phyloP scores from a whole-genome alignment of 1,140 invertebrate species.

The Drosophila burlai region DNA sequence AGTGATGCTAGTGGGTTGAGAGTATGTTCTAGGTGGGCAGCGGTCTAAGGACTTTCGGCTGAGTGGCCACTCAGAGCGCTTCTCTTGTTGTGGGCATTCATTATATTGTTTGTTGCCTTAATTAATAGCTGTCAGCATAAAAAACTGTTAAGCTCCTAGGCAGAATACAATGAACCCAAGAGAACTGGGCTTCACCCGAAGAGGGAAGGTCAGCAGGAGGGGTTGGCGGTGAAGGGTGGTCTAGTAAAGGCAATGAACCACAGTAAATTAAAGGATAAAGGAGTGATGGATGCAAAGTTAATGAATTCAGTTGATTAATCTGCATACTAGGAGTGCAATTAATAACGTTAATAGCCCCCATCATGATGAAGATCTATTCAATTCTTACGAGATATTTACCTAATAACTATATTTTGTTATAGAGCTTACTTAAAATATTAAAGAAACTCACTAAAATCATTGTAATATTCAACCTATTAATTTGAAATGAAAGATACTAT shows the following conservation, averaged over 20 bases:
- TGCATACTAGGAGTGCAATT: background rate
- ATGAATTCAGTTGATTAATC: background rate
- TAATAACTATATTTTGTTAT: too few relatives aligned
- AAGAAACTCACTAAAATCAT: too few relatives aligned
- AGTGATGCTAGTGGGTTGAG: background rate
- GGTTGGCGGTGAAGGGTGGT: background rate
- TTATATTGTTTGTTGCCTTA: conserved; percentile 66
- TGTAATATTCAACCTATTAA: too few relatives aligned
- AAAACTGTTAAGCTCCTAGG: conserved; percentile 23
- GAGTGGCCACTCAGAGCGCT: conserved; percentile 52
- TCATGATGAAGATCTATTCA: background rate
- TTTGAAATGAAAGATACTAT: too few relatives aligned
- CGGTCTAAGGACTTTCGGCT: conserved; percentile 54
- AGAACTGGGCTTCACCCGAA: background rate
- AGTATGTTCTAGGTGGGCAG: conserved; percentile 15
- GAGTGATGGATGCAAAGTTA: background rate
- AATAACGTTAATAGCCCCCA: background rate
- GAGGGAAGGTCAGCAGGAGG: background rate
- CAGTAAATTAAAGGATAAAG: background rate
- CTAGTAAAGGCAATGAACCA: conserved; percentile 18
- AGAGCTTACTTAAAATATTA: too few relatives aligned
- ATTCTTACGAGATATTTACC: background rate
- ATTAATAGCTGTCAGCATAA: conserved; percentile 67
- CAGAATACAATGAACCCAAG: conserved; percentile 50
- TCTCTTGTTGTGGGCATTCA: conserved; percentile 38